phyloP scores from a whole-genome alignment of 2,888 invertebrate species.

The Pristionchus entomophagus region DNA sequence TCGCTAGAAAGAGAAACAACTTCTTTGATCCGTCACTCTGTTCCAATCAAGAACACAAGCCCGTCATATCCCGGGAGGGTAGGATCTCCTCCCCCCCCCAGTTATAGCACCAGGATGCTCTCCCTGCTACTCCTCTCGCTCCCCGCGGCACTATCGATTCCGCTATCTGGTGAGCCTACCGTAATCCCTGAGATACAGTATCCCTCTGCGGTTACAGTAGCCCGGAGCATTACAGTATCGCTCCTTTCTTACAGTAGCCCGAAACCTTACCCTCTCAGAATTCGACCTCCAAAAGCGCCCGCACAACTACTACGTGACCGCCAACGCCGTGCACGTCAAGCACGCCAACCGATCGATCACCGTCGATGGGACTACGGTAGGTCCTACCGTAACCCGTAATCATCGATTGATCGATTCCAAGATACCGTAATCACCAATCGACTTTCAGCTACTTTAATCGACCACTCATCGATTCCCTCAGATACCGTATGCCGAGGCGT shows the following conservation, averaged over 20 bases:
- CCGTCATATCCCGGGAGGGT: too few species aligned
- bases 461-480: background rate
- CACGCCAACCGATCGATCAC: constrained; percentile 6
- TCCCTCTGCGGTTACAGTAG: too few species aligned
- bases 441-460: background rate
- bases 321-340: constrained; percentile 43
- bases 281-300: constrained; percentile 16
- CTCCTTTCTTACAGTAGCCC: too few species aligned
- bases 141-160: background rate
- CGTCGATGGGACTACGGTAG: background rate
- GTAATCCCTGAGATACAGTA: too few species aligned
- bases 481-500: constrained; percentile 34
- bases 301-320: constrained; percentile 32
- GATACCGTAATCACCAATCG: background rate
- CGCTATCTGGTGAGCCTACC: background rate
- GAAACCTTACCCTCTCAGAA: background rate
- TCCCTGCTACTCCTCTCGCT: background rate
- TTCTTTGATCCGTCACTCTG: too few species aligned
- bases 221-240: too few species aligned
- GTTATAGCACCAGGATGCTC: background rate
- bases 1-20: too few species aligned
- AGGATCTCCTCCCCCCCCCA: background rate
- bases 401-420: background rate
- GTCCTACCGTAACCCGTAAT: background rate
- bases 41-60: too few species aligned